Evolutionary conservation across 2,797 vertebrate species (phyloP).

Genomic region (Thripadectes ignobilis): DNA sequence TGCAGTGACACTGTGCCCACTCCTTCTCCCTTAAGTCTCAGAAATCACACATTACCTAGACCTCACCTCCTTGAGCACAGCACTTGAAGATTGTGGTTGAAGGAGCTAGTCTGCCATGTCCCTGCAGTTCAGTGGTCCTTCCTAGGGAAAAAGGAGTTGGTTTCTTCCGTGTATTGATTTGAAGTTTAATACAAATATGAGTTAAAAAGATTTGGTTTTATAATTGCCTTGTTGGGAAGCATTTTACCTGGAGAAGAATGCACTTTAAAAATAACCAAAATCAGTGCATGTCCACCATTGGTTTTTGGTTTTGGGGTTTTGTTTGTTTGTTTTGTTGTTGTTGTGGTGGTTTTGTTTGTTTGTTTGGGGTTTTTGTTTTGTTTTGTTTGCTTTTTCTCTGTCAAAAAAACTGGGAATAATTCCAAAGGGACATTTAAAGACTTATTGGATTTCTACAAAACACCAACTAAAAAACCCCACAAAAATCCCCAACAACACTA

Average conservation of each 20-base stretch:
- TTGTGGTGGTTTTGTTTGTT: too few species aligned
- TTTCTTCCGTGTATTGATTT: not conserved
- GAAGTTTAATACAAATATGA: not conserved
- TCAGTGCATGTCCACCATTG: not conserved
- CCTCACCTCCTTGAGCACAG: not conserved
- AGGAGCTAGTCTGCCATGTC: not conserved
- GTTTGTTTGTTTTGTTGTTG: too few species aligned
- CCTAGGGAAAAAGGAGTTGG: not conserved
- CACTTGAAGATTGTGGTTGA: not conserved
- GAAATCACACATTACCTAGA: rapidly evolving
- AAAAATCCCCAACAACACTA: not conserved
- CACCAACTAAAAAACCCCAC: rapidly evolving
- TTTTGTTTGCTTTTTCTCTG: not conserved
- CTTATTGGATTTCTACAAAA: not conserved
- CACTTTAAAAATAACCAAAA: not conserved
- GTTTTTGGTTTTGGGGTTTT: not conserved
- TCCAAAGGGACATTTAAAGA: not conserved
- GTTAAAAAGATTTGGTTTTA: not conserved
- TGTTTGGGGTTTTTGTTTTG: too few species aligned
- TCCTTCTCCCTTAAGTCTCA: not conserved
- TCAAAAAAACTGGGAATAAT: not conserved
- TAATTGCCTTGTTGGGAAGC: not conserved
- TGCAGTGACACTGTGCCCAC: rapidly evolving
- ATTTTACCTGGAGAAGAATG: slow-evolving; percentile 11
- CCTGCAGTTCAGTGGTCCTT: not conserved